These are phyloP conservation scores for Clanis bilineata DNA, from an alignment of 2,888 invertebrate genomes.

Conservation along the genomic window DNA sequence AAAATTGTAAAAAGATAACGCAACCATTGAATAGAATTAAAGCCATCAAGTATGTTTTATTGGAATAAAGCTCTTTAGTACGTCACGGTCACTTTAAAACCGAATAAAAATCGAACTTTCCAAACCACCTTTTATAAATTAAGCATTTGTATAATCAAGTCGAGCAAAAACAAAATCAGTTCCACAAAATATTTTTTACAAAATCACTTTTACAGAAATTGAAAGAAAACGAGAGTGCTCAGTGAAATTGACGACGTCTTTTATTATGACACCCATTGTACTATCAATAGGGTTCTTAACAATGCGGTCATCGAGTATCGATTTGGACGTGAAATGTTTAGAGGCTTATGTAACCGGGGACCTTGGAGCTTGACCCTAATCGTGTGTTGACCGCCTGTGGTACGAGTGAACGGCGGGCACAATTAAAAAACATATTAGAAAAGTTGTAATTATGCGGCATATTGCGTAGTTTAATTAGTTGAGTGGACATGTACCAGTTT, in stretches of 20 bases:
- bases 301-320: slow-evolving; percentile 43
- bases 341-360: slow-evolving; percentile 68
- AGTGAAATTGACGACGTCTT: background rate
- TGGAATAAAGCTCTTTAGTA: too few relatives aligned
- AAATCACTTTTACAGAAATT: background rate
- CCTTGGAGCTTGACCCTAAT: slow-evolving; percentile 79
- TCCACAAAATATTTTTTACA: background rate
- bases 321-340: slow-evolving; percentile 59
- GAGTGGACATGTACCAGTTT: background rate
- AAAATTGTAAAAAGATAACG: too few relatives aligned
- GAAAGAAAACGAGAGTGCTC: slow-evolving; percentile 11
- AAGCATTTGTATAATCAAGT: background rate
- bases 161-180: too few relatives aligned
- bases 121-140: background rate
- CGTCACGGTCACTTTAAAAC: too few relatives aligned
- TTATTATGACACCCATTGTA: background rate
- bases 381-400: slow-evolving; percentile 65
- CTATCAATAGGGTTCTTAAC: background rate
- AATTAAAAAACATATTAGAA: background rate
- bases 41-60: too few relatives aligned
- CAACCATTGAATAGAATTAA: too few relatives aligned
- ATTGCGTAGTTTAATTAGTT: background rate
- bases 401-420: slow-evolving; percentile 48
- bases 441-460: background rate
- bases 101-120: background rate